Conservation (phyloP, 2,888 invertebrate genomes). For the Oscheius sp. region DNA sequence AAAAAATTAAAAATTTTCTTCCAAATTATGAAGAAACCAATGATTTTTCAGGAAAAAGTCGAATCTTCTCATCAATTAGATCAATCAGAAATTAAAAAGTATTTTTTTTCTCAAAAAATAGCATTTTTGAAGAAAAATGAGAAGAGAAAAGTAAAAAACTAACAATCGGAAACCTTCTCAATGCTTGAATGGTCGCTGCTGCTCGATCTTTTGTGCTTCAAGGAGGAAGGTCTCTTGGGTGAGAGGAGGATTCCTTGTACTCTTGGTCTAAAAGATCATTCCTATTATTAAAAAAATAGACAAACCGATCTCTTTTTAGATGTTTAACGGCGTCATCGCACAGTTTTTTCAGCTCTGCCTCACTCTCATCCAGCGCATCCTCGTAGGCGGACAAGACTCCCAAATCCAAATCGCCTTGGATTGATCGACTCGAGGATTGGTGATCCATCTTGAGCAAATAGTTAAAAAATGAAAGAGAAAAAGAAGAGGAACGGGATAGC, state of each 20-base stretch:
- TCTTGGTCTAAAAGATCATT: constrained; percentile 6
- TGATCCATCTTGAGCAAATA: constrained; percentile 7
- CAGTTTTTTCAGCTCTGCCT: constrained; percentile 18
- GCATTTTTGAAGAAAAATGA: not conserved
- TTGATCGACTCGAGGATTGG: constrained; percentile 16
- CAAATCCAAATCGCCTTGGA: constrained; percentile 13
- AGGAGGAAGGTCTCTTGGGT: not conserved
- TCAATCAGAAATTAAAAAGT: too few relatives aligned
- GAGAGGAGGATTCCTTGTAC: constrained; percentile 25
- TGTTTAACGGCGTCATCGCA: constrained; percentile 25
- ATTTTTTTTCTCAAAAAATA: too few relatives aligned
- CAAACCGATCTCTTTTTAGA: constrained; percentile 23
- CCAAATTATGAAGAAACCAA: not conserved
- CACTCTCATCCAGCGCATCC: constrained; percentile 29
- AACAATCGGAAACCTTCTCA: constrained; percentile 27
- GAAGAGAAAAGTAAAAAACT: not conserved
- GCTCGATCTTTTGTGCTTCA: constrained; percentile 17
- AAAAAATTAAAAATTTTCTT: not conserved
- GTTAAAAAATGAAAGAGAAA: not conserved
- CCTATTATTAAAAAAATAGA: not conserved
- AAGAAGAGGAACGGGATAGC: too few relatives aligned
- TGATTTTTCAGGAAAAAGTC: too few relatives aligned
- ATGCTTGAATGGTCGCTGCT: constrained; percentile 31
- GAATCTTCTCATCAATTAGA: too few relatives aligned
- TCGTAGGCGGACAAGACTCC: constrained; percentile 25